phyloP scores from a whole-genome alignment of 2,888 invertebrate species.

The Drosophila monieri region DNA sequence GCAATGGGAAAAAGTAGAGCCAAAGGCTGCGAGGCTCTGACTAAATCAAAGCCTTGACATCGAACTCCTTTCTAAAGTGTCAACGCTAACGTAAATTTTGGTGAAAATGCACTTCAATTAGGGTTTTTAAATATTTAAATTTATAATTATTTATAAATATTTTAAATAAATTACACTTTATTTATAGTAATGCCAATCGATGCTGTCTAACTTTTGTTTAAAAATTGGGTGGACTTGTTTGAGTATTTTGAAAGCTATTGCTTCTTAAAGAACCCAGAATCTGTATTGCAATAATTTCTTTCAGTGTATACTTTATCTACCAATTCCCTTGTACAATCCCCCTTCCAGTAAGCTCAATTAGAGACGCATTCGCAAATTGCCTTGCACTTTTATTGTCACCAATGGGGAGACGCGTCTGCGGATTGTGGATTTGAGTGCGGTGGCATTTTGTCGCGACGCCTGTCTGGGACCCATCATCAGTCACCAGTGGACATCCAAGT shows the following conservation, averaged over 20 bases:
- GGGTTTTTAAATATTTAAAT: no score
- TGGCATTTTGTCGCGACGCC: conserved; percentile 80
- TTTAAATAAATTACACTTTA: no score
- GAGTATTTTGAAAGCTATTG: no score
- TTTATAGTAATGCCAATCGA: no score
- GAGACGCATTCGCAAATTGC: conserved; percentile 75
- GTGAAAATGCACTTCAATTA: conserved; percentile 15
- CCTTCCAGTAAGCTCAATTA: conserved; percentile 61
- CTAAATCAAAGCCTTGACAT: conserved; percentile 66
- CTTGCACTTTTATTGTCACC: conserved; percentile 78
- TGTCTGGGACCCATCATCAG: conserved; percentile 50
- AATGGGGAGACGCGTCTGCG: conserved; percentile 37
- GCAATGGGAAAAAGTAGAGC: conserved; percentile 42
- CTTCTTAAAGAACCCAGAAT: not conserved
- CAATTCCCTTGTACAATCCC: conserved; percentile 1
- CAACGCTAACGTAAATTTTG: conserved; percentile 38
- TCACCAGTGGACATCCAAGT: conserved; percentile 57
- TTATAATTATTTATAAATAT: no score
- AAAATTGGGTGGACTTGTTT: no score
- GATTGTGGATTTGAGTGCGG: conserved; percentile 48
- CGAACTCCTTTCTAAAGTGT: conserved; percentile 64
- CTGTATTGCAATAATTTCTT: not conserved
- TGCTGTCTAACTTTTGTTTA: not conserved
- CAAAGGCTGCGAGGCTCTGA: conserved; percentile 28
- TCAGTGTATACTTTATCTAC: conserved; percentile 12